Evolutionary conservation across 2,113 vertebrate genomes (phyloP), one percentile per base, ranked within the genome.

Genomic region (Cynoglossus semilaevis): DNA sequence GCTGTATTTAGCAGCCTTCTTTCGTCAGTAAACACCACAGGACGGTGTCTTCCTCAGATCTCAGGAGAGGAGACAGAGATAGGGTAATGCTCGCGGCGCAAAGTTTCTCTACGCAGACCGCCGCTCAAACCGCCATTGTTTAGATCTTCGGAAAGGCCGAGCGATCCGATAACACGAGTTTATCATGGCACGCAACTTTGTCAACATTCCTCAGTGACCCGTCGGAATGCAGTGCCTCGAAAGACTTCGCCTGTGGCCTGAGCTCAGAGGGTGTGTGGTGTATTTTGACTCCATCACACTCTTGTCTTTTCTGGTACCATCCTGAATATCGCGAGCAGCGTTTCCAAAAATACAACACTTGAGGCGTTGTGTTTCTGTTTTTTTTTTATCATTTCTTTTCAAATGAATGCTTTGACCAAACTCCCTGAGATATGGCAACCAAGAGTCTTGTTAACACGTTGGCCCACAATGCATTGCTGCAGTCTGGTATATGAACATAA

Each of bases 1-100:
- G 84, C 85, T 85, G 45, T 68, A 83, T 91, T 88, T 89, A 90
- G 87, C 80, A 55, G 58, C 57, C 80, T 81, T 85, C 80, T 78
- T 85, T 81, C 82, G 72, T 82, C 77, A 77, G 81, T 78, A 72
- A 88, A 82, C 81, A 82, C 83, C 74, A 35, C 81, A 83, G 68
- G 75, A 67, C 77, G 68, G 78, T 55, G 67, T 68, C 69, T 56
- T 59, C 64, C 79, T 89, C 72, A 82, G 84, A 90, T 89, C 84
- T 85, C 67, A 12, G 69, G 63, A 78, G 69, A 46, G 71, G 63
- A 63, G 76, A 71, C 82, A 63, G 77, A 83, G 84, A 84, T 72
- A 81, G 73, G 83, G 76, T 71, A 62, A 81, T 79, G 79, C 83
- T 75, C 71, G 81, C 15, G 56, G 76, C 63, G 61, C 74, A 50